These are phyloP conservation scores for Characodon lateralis DNA, from an alignment of 2,797 vertebrate genomes.

Conservation along the genomic window DNA sequence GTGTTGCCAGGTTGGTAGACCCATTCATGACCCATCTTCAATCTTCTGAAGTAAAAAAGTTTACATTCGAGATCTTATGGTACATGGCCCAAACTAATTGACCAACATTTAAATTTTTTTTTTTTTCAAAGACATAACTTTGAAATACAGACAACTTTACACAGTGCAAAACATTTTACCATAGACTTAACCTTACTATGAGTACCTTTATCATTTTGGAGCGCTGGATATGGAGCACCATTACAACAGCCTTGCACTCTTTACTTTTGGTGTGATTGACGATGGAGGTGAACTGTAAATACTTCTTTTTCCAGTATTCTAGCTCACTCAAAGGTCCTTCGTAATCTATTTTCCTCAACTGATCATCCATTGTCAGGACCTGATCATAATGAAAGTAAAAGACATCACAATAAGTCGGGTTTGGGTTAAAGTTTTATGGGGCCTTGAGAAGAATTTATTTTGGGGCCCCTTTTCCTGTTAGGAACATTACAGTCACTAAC, in stretches of 20 bases:
- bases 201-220: slow-evolving; percentile 84
- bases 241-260: slow-evolving; percentile 81
- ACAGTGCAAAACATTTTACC: background rate
- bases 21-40: no score
- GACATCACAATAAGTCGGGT: background rate
- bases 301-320: slow-evolving; percentile 84
- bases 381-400: slow-evolving; percentile 48
- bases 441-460: background rate
- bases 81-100: no score
- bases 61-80: no score
- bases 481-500: background rate
- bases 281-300: slow-evolving; percentile 83
- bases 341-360: slow-evolving; percentile 78
- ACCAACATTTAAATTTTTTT: no score
- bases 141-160: background rate
- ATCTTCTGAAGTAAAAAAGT: no score
- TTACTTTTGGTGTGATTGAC: slow-evolving; percentile 84
- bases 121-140: background rate
- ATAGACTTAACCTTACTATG: background rate
- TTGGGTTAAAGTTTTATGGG: background rate
- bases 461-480: background rate
- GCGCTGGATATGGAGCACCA: slow-evolving; percentile 76
- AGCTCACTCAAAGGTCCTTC: slow-evolving; percentile 84
- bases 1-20: no score
- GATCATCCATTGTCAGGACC: slow-evolving; percentile 83